Percentiles rank a stretch among this genome's conserved stretches.
Evolutionary conservation across 2,113 vertebrate species (phyloP).

Genomic region (Myxocyprinus asiaticus): DNA sequence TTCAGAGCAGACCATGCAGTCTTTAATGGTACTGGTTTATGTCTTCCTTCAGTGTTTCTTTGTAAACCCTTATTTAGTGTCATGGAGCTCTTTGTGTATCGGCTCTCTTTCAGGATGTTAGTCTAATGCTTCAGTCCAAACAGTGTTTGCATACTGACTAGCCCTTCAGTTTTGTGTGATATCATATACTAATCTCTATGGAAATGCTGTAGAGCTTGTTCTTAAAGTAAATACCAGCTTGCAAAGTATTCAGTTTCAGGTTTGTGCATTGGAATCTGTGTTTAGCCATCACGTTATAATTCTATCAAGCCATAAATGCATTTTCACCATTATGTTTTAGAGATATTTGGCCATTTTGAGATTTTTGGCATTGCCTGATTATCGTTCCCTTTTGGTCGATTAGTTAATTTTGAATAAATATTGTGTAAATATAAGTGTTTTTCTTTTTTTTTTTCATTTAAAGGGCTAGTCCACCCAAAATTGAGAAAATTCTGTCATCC

Average conservation of each 20-base stretch:
- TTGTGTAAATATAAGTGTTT: too few relatives aligned
- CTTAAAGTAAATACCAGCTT: not conserved
- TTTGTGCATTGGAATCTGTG: not conserved
- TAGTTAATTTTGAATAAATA: too few relatives aligned
- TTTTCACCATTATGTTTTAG: too few relatives aligned
- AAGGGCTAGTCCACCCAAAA: too few relatives aligned
- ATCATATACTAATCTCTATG: not conserved
- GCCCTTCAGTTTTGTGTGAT: not conserved
- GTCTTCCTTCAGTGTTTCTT: conserved; percentile 29
- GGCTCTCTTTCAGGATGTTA: conserved; percentile 13
- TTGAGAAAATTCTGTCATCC: too few relatives aligned
- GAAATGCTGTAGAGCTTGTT: conserved; percentile 9
- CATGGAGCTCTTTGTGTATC: conserved; percentile 24
- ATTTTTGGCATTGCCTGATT: too few relatives aligned
- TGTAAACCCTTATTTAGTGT: conserved; percentile 31
- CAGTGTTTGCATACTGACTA: not conserved
- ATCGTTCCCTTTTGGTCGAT: too few relatives aligned
- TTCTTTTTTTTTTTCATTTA: too few relatives aligned
- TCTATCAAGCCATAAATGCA: not conserved
- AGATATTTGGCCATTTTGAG: too few relatives aligned
- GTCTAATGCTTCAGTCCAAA: not conserved
- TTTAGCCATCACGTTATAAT: not conserved
- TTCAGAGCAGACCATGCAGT: conserved; percentile 41
- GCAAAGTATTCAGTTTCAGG: not conserved
- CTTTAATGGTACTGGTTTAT: conserved; percentile 36